Conservation (phyloP, 2,113 vertebrate species). For the human (Homo sapiens) region GRCh38 chr1:46002001-46002500, state of each 20-base stretch:
- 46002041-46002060: constrained; percentile 31
- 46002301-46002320: background rate
- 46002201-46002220: background rate
- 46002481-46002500: background rate
- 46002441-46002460: background rate
- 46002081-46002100: constrained; percentile 16
- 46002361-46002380: background rate
- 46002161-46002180: constrained; percentile 9
- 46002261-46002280: constrained; percentile 30
- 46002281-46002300: background rate
- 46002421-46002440: constrained; percentile 1
- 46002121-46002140: background rate
- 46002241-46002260: constrained; percentile 22
- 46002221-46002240: background rate
- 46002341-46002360: background rate
- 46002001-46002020: background rate
- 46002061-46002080: constrained; percentile 14
- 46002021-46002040: background rate
- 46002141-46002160: background rate
- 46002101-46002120: background rate
- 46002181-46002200: background rate
- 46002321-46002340: background rate
- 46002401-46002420: background rate
- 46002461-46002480: background rate
- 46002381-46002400: constrained; percentile 5